Conservation (phyloP, 2,113 vertebrate genomes). For the Sylvia atricapilla region DNA sequence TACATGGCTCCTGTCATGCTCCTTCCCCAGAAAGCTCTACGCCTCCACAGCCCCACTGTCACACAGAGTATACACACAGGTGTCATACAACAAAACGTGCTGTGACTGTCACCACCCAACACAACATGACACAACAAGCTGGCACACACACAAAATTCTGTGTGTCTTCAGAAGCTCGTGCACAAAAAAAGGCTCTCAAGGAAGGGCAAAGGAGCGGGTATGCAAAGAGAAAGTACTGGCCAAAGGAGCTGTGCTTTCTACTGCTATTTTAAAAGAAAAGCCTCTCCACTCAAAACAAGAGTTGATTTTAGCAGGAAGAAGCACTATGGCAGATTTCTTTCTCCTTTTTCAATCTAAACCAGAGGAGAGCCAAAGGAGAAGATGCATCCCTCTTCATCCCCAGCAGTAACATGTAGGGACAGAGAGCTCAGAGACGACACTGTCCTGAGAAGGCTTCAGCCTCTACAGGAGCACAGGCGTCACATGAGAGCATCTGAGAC, state of each 20-base stretch:
- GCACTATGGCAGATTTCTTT: background rate
- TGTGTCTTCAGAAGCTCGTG: background rate
- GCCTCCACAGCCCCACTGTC: background rate
- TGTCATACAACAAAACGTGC: background rate
- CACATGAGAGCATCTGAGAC: rapidly evolving
- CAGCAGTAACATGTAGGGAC: rapidly evolving
- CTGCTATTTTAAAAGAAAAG: background rate
- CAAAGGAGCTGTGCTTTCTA: background rate
- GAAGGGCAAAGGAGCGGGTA: background rate
- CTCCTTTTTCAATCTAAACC: background rate
- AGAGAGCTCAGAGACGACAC: background rate
- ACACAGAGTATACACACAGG: background rate
- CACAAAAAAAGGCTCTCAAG: background rate
- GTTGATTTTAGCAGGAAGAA: background rate
- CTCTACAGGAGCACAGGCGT: rapidly evolving
- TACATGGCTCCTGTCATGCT: background rate
- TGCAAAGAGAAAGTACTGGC: background rate
- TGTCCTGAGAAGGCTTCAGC: background rate
- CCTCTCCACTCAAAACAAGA: background rate
- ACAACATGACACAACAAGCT: background rate
- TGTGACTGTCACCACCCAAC: slow-evolving; percentile 6
- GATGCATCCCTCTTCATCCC: no score
- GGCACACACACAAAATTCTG: background rate
- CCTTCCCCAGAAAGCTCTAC: background rate
- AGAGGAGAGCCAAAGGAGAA: background rate